These are phyloP conservation scores for Furcifer pardalis DNA, from an alignment of 2,797 vertebrate species.

Conservation along the genomic window DNA sequence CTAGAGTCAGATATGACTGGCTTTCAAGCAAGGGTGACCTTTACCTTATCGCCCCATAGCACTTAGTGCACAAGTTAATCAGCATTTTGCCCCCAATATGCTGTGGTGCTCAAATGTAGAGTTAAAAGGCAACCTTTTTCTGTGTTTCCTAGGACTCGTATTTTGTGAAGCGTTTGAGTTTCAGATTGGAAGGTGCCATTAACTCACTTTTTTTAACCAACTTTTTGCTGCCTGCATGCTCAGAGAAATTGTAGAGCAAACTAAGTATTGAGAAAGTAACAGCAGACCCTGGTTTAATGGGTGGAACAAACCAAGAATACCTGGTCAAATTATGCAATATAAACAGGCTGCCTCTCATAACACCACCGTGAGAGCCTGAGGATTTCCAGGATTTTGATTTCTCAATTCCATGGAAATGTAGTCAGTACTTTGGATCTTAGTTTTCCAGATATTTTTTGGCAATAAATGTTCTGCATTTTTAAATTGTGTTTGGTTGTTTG, in stretches of 20 bases:
- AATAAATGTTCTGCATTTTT: not conserved
- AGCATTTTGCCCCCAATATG: no score
- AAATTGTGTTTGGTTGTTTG: no score
- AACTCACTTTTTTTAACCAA: no score
- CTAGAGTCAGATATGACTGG: no score
- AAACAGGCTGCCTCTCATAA: not conserved
- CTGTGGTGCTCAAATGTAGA: no score
- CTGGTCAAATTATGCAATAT: not conserved
- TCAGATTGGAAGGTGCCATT: no score
- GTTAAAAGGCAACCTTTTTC: no score
- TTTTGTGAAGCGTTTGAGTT: no score
- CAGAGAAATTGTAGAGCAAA: not conserved
- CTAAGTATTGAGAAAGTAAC: not conserved
- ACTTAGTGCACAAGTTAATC: no score
- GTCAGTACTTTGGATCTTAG: not conserved
- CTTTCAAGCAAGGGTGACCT: no score
- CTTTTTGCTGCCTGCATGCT: not conserved
- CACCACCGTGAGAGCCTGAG: not conserved
- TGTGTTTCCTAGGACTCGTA: no score
- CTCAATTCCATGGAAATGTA: not conserved
- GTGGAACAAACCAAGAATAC: not conserved
- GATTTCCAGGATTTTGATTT: not conserved
- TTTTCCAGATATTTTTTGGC: not conserved
- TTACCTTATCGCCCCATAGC: no score
- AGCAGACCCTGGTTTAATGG: not conserved